Conservation (phyloP, 2,113 vertebrate genomes). For the Mixornis gularis region DNA sequence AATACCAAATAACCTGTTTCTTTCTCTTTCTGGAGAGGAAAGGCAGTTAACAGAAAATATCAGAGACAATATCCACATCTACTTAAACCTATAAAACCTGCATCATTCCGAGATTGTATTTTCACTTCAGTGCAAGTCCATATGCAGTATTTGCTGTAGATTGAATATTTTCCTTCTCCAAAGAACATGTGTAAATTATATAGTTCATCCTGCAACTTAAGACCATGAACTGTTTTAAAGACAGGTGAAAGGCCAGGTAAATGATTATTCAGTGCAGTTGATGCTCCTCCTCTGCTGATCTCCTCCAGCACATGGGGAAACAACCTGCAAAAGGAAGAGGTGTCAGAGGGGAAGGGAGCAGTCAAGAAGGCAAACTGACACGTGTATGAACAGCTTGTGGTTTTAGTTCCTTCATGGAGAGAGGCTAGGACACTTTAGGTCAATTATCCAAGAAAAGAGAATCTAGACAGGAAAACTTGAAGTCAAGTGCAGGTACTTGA, state of each 20-base stretch:
- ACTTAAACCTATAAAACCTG: neutral
- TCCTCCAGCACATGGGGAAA: neutral
- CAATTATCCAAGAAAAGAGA: neutral
- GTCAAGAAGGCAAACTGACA: neutral
- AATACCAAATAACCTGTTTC: neutral
- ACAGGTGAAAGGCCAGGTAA: neutral
- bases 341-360: rapidly evolving
- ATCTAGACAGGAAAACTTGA: neutral
- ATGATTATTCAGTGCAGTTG: neutral
- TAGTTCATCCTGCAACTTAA: neutral
- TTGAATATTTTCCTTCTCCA: neutral
- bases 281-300: neutral
- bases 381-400: rapidly evolving
- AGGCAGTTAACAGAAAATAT: neutral
- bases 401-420: neutral
- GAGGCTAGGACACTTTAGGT: neutral
- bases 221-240: neutral
- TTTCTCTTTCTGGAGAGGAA: neutral
- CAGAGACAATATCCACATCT: neutral
- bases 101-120: neutral
- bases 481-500: neutral
- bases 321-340: neutral
- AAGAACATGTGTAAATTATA: neutral
- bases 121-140: neutral
- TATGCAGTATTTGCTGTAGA: neutral